phyloP scores from a whole-genome alignment of 2,797 vertebrate species.

The Todus mexicanus region DNA sequence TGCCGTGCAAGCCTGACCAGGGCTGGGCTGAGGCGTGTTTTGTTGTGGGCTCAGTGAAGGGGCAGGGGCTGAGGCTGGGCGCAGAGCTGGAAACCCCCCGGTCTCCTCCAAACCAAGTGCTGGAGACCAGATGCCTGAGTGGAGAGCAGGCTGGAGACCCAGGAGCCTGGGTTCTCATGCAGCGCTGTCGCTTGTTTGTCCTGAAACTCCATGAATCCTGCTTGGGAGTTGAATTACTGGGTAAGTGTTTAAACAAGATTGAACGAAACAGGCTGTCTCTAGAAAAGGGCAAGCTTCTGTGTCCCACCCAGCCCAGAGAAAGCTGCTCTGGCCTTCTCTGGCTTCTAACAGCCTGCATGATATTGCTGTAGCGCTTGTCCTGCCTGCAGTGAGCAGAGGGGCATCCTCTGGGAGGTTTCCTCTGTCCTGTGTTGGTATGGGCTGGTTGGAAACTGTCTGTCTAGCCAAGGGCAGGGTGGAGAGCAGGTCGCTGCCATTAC shows the following conservation, averaged over 20 bases:
- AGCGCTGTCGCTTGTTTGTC: background rate
- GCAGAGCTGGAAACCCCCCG: background rate
- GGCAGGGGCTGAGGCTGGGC: background rate
- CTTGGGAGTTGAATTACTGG: background rate
- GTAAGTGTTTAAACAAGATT: rapidly evolving
- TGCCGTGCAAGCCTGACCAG: background rate
- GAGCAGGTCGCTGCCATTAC: background rate
- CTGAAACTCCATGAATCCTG: background rate
- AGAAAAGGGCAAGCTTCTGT: background rate
- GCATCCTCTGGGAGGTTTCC: background rate
- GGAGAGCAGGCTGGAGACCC: background rate
- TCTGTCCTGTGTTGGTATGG: background rate
- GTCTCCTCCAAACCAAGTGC: background rate
- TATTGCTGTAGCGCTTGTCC: background rate
- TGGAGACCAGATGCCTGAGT: background rate
- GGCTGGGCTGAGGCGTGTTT: background rate
- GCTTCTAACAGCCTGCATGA: rapidly evolving
- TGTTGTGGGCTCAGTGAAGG: background rate
- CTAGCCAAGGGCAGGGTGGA: background rate
- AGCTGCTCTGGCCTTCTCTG: background rate
- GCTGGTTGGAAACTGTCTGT: background rate
- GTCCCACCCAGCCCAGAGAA: too few species aligned
- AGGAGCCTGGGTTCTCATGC: background rate
- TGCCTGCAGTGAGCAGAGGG: background rate
- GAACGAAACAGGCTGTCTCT: background rate